Evolutionary conservation across 2,797 vertebrate genomes (phyloP).

Genomic region (Allobates femoralis): DNA sequence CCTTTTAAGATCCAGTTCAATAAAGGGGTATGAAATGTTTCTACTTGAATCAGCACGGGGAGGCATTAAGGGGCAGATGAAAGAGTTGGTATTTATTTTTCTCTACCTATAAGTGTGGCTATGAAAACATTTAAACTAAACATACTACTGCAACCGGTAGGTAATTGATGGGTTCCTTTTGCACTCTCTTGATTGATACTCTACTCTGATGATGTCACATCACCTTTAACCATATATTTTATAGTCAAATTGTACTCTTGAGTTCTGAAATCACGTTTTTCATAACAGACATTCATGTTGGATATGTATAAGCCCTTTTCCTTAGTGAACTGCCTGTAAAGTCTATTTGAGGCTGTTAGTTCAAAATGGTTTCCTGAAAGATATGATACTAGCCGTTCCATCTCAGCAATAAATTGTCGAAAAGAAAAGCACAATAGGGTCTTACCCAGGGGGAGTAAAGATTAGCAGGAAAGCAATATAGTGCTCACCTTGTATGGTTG

Average conservation of each 20-base stretch:
- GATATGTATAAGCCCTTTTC: background rate
- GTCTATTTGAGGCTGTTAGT: no score
- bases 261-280: background rate
- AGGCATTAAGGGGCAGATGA: background rate
- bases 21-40: conserved; percentile 5
- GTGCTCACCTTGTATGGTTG: no score
- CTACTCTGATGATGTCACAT: background rate
- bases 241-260: background rate
- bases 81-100: background rate
- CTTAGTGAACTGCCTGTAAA: no score
- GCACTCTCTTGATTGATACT: background rate
- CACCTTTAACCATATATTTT: background rate
- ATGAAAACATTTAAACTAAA: background rate
- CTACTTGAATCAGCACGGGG: conserved; percentile 4
- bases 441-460: no score
- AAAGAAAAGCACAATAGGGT: no score
- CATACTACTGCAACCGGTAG: background rate
- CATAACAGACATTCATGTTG: background rate
- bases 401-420: no score
- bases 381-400: no score
- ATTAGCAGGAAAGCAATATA: no score
- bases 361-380: no score
- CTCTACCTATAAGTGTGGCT: background rate
- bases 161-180: background rate
- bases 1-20: conserved; percentile 2